Percentiles rank a stretch among this genome's conserved stretches.
phyloP scores from a whole-genome alignment of 1,140 invertebrate species.

The Tetramorium parvispinum region DNA sequence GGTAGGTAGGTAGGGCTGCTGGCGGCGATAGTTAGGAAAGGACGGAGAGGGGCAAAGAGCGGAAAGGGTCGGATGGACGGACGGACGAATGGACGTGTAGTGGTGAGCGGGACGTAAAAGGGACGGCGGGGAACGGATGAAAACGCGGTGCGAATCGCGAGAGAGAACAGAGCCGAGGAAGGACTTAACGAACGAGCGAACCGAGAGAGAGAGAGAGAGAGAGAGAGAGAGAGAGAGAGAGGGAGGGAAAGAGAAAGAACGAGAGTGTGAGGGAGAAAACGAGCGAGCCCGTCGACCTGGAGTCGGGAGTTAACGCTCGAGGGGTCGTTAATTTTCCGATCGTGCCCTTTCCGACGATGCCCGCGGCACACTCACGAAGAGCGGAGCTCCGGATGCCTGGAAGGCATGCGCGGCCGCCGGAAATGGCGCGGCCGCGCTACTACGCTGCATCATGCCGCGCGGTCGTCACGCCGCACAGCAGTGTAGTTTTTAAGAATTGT shows the following conservation, averaged over 20 bases:
- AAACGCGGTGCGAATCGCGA: slow-evolving; percentile 73
- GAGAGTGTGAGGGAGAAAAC: slow-evolving; percentile 64
- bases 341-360: slow-evolving; percentile 71
- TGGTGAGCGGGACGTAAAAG: background rate
- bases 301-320: slow-evolving; percentile 75
- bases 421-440: slow-evolving; percentile 65
- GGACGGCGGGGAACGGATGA: slow-evolving; percentile 23
- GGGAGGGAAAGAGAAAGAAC: slow-evolving; percentile 53
- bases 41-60: background rate
- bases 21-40: slow-evolving; percentile 60
- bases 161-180: slow-evolving; percentile 63
- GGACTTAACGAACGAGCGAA: slow-evolving; percentile 72
- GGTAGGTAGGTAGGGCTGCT: slow-evolving; percentile 61
- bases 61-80: slow-evolving; percentile 33
- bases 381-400: slow-evolving; percentile 34
- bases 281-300: slow-evolving; percentile 67
- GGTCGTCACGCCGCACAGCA: background rate
- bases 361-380: slow-evolving; percentile 57
- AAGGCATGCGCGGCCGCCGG: slow-evolving; percentile 70
- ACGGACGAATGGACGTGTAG: background rate
- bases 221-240: slow-evolving; percentile 65
- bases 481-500: background rate
- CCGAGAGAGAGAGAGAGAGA: slow-evolving; percentile 58
- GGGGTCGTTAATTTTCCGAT: slow-evolving; percentile 79
- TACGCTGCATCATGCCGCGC: slow-evolving; percentile 31